Base-by-base conservation (phyloP, 2,888 invertebrate species). In the Drosophila nigricruria region DNA sequence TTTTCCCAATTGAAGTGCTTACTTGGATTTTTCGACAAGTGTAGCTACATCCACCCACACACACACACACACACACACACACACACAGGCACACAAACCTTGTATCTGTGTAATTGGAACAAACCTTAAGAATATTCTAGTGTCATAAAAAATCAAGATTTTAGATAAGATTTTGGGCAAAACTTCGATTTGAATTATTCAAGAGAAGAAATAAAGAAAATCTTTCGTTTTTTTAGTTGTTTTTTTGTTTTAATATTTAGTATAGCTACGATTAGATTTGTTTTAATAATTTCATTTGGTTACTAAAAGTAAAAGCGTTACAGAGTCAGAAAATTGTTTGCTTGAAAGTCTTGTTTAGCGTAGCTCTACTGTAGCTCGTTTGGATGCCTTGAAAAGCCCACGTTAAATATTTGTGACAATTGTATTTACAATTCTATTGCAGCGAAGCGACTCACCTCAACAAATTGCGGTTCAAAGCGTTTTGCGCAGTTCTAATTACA, bases 401-500 rank as follows among this genome's bases (percentile, higher is more conserved):
- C 49, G 36, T 70, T 70, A 71, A 36, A 49, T 70, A 68, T 47
- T 56, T 50, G 50, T 25, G 45, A 65, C 49, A 45, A 70, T 27
- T 36, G 16, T 70, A 67, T 73, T 61, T 71, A 73, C 57, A 72
- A 25, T 58, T 53, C 50, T 32, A 25, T 52, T 27, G 25, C 42
- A 61, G 18, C 45, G 42, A 14, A 8, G 34, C 43, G 36, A 78
- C 76, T 77, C 65, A 80, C 79, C 80, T 79, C 62, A 57, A 47
- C 42, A 40, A 45, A 64, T 68, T 72, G 71, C 77, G 77, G 64
- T 67, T 62, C 36, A 63, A 69, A 63, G 62, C 69, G 68, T 80
- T 84, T 85, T 88, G 84, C 88, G 86, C 88, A 85, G 88, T 86
- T 83, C 77, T 81, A 77, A 88, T 78, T 80, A 73, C 76, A 60